phyloP scores from a whole-genome alignment of 2,888 invertebrate genomes.

The Lasioglossum zephyrum region DNA sequence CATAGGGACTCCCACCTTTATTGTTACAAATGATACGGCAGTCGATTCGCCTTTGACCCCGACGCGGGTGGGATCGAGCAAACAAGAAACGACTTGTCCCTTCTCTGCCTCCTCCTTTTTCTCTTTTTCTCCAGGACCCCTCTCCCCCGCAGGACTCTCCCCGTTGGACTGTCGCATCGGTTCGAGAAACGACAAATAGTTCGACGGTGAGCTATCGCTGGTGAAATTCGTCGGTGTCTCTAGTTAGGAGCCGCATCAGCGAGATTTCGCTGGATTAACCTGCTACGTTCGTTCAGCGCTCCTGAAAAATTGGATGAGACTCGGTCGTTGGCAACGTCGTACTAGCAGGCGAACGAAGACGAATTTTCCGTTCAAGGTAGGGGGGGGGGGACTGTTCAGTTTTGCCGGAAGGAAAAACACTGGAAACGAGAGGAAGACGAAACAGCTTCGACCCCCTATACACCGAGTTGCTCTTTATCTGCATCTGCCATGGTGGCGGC shows the following conservation, averaged over 20 bases:
- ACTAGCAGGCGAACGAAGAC: conserved; percentile 53
- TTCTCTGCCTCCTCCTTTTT: conserved; percentile 25
- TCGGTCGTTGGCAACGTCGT: conserved; percentile 49
- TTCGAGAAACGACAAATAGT: conserved; percentile 70
- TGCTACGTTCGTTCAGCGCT: conserved; percentile 54
- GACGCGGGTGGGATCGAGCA: conserved; percentile 66
- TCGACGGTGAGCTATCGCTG: conserved; percentile 77
- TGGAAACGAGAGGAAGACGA: conserved; percentile 8
- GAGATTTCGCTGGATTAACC: conserved; percentile 73
- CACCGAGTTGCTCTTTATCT: conserved; percentile 51
- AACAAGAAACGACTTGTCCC: conserved; percentile 64
- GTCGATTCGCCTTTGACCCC: conserved; percentile 72
- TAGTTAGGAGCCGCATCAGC: conserved; percentile 67
- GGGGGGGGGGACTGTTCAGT: neutral
- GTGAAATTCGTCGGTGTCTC: conserved; percentile 70
- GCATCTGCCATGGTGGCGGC: conserved; percentile 54
- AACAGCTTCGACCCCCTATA: conserved; percentile 48
- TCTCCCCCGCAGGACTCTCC: conserved; percentile 11
- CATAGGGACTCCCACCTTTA: conserved; percentile 71
- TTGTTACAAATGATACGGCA: conserved; percentile 78
- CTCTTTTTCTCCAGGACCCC: conserved; percentile 18
- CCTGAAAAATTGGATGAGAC: conserved; percentile 76
- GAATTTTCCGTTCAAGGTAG: conserved; percentile 54
- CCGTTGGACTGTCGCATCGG: conserved; percentile 26
- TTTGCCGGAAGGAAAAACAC: neutral